Percentiles rank a stretch among this genome's conserved stretches.
Conservation (phyloP, 1,140 invertebrate species). For the Heliconius hermathena region DNA sequence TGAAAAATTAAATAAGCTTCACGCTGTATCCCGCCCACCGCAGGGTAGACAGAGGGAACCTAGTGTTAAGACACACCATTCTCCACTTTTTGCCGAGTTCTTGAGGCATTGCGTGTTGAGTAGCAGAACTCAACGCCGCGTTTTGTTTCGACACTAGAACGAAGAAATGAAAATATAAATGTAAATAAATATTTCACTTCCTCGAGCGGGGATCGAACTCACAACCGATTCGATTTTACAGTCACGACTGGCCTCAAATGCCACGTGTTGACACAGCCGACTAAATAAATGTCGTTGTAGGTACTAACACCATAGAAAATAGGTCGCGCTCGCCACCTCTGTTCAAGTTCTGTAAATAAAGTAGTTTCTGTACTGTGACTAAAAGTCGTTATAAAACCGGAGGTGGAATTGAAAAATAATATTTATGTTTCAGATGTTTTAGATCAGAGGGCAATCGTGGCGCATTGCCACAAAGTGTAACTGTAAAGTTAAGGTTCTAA, state of each 20-base stretch:
- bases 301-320: slow-evolving; percentile 9
- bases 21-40: too few relatives aligned
- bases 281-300: too few relatives aligned
- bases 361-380: neutral
- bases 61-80: too few relatives aligned
- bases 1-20: neutral
- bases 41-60: too few relatives aligned
- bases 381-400: neutral
- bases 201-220: too few relatives aligned
- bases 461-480: neutral
- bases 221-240: too few relatives aligned
- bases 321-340: slow-evolving; percentile 17
- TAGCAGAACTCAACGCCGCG: too few relatives aligned
- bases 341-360: slow-evolving; percentile 19
- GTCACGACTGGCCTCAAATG: neutral
- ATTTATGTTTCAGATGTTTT: neutral
- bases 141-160: too few relatives aligned
- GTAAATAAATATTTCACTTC: too few relatives aligned
- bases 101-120: too few relatives aligned
- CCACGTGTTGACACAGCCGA: neutral
- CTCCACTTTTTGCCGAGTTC: too few relatives aligned
- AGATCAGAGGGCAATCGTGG: neutral
- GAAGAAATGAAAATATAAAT: too few relatives aligned
- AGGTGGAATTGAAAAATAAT: neutral
- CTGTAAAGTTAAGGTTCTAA: neutral